These are phyloP conservation scores for Chaetophractus vellerosus DNA, from an alignment of 2,797 vertebrate genomes.

Conservation along the genomic window DNA sequence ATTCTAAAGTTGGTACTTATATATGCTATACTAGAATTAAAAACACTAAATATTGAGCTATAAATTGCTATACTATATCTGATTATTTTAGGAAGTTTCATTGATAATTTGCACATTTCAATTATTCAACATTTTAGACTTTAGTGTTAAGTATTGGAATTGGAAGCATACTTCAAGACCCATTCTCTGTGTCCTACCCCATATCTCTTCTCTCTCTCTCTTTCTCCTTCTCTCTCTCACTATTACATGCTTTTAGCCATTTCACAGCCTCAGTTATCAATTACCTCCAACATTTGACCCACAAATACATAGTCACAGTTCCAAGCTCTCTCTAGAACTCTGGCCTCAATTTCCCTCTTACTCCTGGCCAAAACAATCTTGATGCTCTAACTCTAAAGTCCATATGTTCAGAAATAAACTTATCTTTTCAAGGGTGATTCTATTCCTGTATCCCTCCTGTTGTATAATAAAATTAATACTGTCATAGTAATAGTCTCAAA, in stretches of 20 bases:
- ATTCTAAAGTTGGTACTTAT: neutral
- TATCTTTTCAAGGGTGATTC: neutral
- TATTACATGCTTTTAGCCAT: neutral
- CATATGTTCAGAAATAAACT: neutral
- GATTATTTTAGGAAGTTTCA: neutral
- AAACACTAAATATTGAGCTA: neutral
- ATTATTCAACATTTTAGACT: neutral
- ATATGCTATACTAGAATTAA: slow-evolving; percentile 10
- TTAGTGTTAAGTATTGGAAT: slow-evolving; percentile 11
- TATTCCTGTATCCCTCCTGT: neutral
- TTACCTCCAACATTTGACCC: slow-evolving; percentile 21
- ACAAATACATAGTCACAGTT: neutral
- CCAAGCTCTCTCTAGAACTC: slow-evolving; percentile 12
- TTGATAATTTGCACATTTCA: slow-evolving; percentile 28
- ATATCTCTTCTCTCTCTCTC: neutral
- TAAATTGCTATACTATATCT: neutral
- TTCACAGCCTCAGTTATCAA: neutral
- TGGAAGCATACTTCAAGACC: neutral
- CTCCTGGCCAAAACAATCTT: neutral
- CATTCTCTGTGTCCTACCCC: too few species aligned
- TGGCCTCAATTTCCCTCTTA: neutral
- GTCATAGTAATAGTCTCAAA: neutral
- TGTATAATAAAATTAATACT: neutral
- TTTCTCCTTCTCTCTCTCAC: neutral
- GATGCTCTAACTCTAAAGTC: slow-evolving; percentile 12